phyloP scores from a whole-genome alignment of 2,888 invertebrate genomes.

The Amphipoea lucens region DNA sequence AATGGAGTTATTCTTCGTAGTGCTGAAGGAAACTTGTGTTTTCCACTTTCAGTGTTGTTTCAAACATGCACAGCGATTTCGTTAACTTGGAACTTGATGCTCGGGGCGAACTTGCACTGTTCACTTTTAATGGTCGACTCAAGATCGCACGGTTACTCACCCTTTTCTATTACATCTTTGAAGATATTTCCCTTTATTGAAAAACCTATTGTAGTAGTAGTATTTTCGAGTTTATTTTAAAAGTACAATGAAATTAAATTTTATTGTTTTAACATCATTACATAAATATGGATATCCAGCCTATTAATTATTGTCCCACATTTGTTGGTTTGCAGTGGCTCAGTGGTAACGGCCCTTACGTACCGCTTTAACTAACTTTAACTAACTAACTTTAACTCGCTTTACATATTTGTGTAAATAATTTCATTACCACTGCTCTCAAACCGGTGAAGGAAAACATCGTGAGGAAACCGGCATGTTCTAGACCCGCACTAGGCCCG shows the following conservation, averaged over 20 bases:
- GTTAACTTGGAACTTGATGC: conserved; percentile 47
- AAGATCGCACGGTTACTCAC: conserved; percentile 28
- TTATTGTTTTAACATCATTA: background rate
- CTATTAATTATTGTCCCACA: too few species aligned
- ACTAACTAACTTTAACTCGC: too few species aligned
- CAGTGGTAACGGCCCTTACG: background rate
- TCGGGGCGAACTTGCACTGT: conserved; percentile 35
- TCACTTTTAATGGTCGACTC: conserved; percentile 37
- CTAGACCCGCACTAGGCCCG: background rate
- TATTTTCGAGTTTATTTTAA: background rate
- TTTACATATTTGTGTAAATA: background rate
- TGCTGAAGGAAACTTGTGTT: conserved; percentile 50
- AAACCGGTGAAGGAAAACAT: background rate
- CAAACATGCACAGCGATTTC: conserved; percentile 39
- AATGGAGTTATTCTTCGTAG: conserved; percentile 44
- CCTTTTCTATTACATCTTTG: conserved; percentile 4
- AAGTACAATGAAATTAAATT: background rate
- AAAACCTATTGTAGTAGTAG: background rate
- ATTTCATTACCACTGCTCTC: background rate
- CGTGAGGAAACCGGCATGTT: background rate
- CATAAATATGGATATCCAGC: background rate
- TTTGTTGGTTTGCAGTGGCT: background rate
- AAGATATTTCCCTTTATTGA: conserved; percentile 6
- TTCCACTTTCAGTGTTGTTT: conserved; percentile 55
- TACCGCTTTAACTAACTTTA: too few species aligned